Conservation (phyloP, 2,113 vertebrate genomes). For the Ceyx cyanopectus region DNA sequence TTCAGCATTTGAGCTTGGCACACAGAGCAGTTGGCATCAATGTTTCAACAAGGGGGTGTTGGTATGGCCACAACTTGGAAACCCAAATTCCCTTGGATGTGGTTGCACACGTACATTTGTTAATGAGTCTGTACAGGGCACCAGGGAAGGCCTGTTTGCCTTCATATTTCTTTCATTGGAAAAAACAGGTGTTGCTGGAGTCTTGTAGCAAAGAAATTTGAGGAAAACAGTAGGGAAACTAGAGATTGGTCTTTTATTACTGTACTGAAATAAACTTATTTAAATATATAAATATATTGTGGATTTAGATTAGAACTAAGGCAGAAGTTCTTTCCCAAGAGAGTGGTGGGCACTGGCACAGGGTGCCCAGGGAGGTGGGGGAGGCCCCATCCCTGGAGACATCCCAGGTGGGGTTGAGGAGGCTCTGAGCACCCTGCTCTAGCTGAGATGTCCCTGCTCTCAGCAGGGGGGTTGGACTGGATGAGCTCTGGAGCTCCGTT, state of each 20-base stretch:
- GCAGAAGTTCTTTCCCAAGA: no score
- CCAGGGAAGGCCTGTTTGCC: not conserved
- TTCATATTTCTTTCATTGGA: not conserved
- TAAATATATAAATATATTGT: no score
- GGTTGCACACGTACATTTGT: accelerated
- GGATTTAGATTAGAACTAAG: no score
- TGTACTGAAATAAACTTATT: not conserved
- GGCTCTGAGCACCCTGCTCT: no score
- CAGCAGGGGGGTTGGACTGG: no score
- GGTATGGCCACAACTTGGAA: not conserved
- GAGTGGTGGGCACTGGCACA: no score
- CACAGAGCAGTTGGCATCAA: not conserved
- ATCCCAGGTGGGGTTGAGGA: no score
- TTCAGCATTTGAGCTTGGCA: not conserved
- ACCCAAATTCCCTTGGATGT: not conserved
- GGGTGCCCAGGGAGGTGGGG: no score
- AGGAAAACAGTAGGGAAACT: not conserved
- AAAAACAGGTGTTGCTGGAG: not conserved
- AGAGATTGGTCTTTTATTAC: not conserved
- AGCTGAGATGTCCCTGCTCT: no score
- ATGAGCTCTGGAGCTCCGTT: no score
- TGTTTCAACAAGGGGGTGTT: not conserved
- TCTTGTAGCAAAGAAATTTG: not conserved
- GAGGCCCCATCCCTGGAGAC: no score
- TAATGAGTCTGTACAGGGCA: not conserved